Percentiles rank a stretch among this genome's conserved stretches.
phyloP scores from a whole-genome alignment of 2,888 invertebrate genomes.

The Nasonovia ribisnigri region DNA sequence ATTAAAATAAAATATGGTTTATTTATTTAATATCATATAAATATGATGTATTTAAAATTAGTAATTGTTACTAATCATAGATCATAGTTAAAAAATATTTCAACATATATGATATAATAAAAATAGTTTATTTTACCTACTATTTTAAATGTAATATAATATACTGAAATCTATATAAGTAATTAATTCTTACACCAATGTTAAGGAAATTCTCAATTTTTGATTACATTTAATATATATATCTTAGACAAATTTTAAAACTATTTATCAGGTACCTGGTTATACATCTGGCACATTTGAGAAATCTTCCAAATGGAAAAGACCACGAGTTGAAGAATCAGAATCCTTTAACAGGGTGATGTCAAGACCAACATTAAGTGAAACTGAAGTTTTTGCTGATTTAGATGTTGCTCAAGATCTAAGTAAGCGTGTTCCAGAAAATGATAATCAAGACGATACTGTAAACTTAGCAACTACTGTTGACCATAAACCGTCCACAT shows the following conservation, averaged over 20 bases:
- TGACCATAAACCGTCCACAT: constrained; percentile 65
- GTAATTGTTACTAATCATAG: not conserved
- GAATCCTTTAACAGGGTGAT: constrained; percentile 64
- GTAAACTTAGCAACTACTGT: constrained; percentile 48
- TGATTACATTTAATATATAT: not conserved
- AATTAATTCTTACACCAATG: not conserved
- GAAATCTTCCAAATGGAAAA: constrained; percentile 65
- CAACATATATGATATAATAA: not conserved
- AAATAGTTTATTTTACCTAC: not conserved
- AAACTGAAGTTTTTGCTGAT: constrained; percentile 66
- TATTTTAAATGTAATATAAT: not conserved
- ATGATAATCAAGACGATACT: constrained; percentile 62
- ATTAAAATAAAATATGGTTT: not conserved
- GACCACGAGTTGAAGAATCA: constrained; percentile 64
- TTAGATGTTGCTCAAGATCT: constrained; percentile 67
- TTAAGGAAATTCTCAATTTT: not conserved
- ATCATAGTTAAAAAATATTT: not conserved
- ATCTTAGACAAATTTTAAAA: not conserved
- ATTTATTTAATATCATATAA: not conserved
- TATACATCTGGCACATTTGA: constrained; percentile 63
- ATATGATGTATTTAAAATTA: not conserved
- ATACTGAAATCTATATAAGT: not conserved
- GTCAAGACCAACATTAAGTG: constrained; percentile 65
- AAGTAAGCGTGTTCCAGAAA: constrained; percentile 66
- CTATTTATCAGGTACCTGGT: constrained; percentile 63